Evolutionary conservation across 1,140 invertebrate genomes (phyloP), one percentile per base, ranked within the genome.

Genomic region (Brachionus rotundiformis): DNA sequence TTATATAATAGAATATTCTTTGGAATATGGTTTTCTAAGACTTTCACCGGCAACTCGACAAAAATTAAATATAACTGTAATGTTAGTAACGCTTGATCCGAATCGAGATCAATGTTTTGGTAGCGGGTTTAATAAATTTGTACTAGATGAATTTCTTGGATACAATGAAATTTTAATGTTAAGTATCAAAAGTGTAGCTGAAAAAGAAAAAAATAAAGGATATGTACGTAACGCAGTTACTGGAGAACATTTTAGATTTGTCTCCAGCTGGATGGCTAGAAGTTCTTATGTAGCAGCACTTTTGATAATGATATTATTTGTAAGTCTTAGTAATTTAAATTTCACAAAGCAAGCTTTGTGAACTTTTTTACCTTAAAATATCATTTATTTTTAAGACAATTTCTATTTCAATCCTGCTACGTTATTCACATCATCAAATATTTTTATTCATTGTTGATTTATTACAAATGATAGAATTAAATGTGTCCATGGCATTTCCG

Each of bases 401-500:
- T 39, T 96, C 95, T 0, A 95, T 98, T 84, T 98, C 96, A 2
- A 98, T 98, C 93, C 89, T 99, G 82, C 89, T 99, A 59, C 92
- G 97, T 54, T 99, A 98, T 88, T 98, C 96, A 2, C 96, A 99
- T 90, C 96, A 98, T 88, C 97, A 98, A 89, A 98, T 99, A 84
- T 98, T 98, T 87, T 91, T 98, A 29, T 98, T 98, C 85, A 97
- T 98, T 84, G 95, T 98, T 85, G 95, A 98, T 88, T 89, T 98
- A 65, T 90, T 98, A 82, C 96, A 98, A 89, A 97, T 98, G 94
- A 88, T 98, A 86, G 96, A 98, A 82, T 86, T 88, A 83, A 96
- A 97, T 88, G 92, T 19, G 33, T 71, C 65, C 0, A 92, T 97
- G 11, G 93, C 93, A 4, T 98, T 98, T 87, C 96, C 96, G 16